Conservation (phyloP, 2,113 vertebrate genomes). For the Ageneiosus marmoratus region DNA sequence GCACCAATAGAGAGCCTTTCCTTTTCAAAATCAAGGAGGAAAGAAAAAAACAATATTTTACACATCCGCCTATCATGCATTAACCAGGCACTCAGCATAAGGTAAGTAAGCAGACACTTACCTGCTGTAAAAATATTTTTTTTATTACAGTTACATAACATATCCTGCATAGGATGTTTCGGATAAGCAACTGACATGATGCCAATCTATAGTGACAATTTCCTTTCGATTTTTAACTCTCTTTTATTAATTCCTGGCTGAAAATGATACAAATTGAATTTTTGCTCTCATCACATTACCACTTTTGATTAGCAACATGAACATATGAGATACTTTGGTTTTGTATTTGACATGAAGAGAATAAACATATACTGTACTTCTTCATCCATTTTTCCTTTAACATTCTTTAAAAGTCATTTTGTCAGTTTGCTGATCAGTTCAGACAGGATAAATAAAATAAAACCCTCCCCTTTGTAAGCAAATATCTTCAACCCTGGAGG, state of each 20-base stretch:
- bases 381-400: background rate
- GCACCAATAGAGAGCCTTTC: conserved; percentile 38
- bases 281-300: background rate
- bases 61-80: conserved; percentile 33
- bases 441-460: background rate
- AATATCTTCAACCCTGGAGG: background rate
- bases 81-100: conserved; percentile 24
- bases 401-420: background rate
- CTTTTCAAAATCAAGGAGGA: conserved; percentile 14
- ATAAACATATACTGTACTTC: background rate
- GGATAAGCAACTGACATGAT: background rate
- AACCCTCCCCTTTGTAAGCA: background rate
- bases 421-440: background rate
- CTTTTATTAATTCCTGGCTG: background rate
- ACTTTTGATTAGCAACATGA: background rate
- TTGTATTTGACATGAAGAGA: background rate
- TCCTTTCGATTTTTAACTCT: background rate
- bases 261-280: background rate
- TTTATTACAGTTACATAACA: background rate
- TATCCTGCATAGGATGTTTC: background rate
- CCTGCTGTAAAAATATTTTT: background rate
- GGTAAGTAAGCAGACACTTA: background rate
- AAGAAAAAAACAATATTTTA: conserved; percentile 7
- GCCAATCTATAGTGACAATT: background rate
- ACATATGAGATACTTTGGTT: background rate